phyloP scores from a whole-genome alignment of 2,113 vertebrate genomes.

The Urocitellus parryii region DNA sequence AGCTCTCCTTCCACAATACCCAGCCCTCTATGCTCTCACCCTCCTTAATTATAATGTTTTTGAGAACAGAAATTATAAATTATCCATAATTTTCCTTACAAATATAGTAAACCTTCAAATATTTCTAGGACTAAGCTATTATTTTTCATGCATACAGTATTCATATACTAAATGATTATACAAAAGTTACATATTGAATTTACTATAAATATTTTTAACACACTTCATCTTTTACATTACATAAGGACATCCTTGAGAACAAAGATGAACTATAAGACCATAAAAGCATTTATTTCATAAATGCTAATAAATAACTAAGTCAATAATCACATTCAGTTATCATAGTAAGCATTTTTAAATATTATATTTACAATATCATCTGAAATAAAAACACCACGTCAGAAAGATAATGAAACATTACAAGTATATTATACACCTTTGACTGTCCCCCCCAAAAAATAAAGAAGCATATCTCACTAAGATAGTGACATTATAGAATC shows the following conservation, averaged over 20 bases:
- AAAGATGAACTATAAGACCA: neutral
- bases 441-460: neutral
- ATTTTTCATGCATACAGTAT: neutral
- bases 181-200: neutral
- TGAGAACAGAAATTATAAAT: neutral
- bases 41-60: neutral
- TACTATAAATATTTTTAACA: neutral
- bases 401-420: neutral
- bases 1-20: neutral
- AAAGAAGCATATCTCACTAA: slow-evolving; percentile 20
- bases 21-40: neutral
- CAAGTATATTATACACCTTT: slow-evolving; percentile 27
- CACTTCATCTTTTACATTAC: neutral
- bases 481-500: neutral
- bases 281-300: neutral
- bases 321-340: neutral
- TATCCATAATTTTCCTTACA: neutral
- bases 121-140: slow-evolving; percentile 5
- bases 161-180: neutral
- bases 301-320: neutral
- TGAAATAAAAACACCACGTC: neutral
- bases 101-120: neutral
- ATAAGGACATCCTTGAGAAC: neutral
- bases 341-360: neutral
- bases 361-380: neutral